Evolutionary conservation across 2,888 invertebrate genomes (phyloP), one percentile per base, ranked within the genome.

Genomic region (Trichopoda pennipes): DNA sequence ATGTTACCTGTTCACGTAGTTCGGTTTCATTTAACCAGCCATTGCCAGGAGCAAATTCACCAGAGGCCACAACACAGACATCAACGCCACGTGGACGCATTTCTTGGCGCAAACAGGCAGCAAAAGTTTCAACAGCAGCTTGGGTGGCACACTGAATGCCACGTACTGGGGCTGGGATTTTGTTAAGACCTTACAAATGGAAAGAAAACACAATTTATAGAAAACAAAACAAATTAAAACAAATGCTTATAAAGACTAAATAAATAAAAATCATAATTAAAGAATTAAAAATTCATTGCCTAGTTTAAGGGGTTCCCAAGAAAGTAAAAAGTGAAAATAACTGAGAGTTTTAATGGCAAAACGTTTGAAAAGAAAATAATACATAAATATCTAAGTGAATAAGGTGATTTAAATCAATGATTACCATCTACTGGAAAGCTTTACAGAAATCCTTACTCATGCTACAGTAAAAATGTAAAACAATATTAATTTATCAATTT

Each of bases 31-130:
- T 94, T 12, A 96, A 91, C 96, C 96, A 96, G 1, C 94, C 94
- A 86, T 94, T 95, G 88, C 96, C 96, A 0, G 96, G 95, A 10
- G 96, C 94, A 86, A 95, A 96, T 91, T 96, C 96, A 53, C 97
- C 96, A 51, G 96, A 95, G 84, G 96, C 96, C 47, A 97, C 95
- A 28, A 96, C 93, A 63, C 96, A 94, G 17, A 97, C 96, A 89
- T 96, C 95, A 14, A 97, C 96, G 61, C 95, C 95, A 88, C 96
- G 94, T 69, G 94, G 93, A 85, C 94, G 94, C 90, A 96, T 94
- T 90, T 97, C 96, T 85, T 96, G 93, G 55, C 97, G 93, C 72
- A 97, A 92, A 88, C 96, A 96, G 83, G 94, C 94, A 21, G 95
- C 95, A 88, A 96, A 94, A 12, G 95, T 95, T 89, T 97, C 96